phyloP scores from a whole-genome alignment of 2,888 invertebrate species.

The Poecilus cupreus region DNA sequence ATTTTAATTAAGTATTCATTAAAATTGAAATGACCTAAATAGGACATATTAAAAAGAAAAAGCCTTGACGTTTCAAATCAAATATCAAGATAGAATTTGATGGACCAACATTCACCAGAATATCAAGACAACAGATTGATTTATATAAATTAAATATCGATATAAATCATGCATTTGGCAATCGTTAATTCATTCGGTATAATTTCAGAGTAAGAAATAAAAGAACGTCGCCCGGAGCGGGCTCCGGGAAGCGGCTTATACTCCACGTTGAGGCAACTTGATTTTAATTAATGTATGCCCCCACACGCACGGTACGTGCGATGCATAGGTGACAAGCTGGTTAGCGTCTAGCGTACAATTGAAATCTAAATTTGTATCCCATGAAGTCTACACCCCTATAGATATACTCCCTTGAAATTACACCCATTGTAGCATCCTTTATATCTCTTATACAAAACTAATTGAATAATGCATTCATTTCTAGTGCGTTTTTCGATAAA shows the following conservation, averaged over 20 bases:
- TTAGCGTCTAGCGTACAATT: too few relatives aligned
- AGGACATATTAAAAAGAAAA: constrained; percentile 25
- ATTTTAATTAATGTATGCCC: constrained; percentile 38
- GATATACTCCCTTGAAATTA: too few relatives aligned
- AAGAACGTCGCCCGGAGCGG: constrained; percentile 1
- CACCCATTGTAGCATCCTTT: too few relatives aligned
- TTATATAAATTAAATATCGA: constrained; percentile 50
- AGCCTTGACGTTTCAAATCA: constrained; percentile 40
- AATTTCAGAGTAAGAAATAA: constrained; percentile 38
- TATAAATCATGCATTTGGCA: constrained; percentile 49
- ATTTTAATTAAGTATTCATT: constrained; percentile 39
- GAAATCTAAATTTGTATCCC: too few relatives aligned
- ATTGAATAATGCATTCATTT: too few relatives aligned
- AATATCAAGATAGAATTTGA: constrained; percentile 23
- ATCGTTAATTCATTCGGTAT: background rate
- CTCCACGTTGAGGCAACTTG: background rate
- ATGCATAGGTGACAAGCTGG: constrained; percentile 25
- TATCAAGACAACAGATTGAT: constrained; percentile 34
- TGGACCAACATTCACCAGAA: constrained; percentile 32
- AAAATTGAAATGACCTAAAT: constrained; percentile 32
- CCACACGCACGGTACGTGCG: constrained; percentile 12
- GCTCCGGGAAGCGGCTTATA: background rate
- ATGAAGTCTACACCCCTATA: too few relatives aligned
- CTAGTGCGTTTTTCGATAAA: too few relatives aligned
- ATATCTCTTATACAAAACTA: too few relatives aligned